These are phyloP conservation scores for Prosopocoilus inquinatus DNA, from an alignment of 2,888 invertebrate species.

Conservation along the genomic window DNA sequence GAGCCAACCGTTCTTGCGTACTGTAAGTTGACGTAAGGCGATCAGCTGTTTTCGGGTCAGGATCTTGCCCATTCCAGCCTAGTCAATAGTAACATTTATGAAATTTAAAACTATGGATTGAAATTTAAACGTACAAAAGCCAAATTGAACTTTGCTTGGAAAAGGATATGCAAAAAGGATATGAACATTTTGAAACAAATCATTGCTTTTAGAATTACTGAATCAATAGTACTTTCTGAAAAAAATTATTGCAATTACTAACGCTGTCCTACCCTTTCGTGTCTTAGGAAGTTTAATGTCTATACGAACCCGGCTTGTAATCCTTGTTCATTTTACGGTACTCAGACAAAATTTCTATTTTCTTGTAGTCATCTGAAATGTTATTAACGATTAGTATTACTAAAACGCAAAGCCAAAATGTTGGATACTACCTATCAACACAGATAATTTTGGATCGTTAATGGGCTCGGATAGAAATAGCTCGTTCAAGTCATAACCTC, in stretches of 20 bases:
- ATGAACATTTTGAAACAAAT: constrained; percentile 22
- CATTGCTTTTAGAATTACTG: constrained; percentile 16
- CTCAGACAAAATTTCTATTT: constrained; percentile 43
- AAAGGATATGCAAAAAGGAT: constrained; percentile 42
- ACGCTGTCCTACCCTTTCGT: neutral
- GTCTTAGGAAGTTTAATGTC: neutral
- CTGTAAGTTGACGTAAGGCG: constrained; percentile 51
- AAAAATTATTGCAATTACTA: constrained; percentile 31
- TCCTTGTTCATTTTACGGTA: constrained; percentile 33
- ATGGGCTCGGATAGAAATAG: constrained; percentile 50
- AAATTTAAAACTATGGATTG: constrained; percentile 4
- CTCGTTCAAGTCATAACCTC: constrained; percentile 51
- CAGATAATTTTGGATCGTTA: constrained; percentile 36
- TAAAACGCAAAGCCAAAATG: neutral
- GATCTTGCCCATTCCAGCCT: constrained; percentile 48
- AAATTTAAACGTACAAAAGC: constrained; percentile 1
- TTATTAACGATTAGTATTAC: constrained; percentile 14
- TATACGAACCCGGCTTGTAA: constrained; percentile 44
- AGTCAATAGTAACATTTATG: constrained; percentile 20
- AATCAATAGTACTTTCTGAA: constrained; percentile 34
- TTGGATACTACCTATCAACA: constrained; percentile 44
- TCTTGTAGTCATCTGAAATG: constrained; percentile 50
- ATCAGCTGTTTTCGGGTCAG: constrained; percentile 47
- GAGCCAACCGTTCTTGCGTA: constrained; percentile 56
- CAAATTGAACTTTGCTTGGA: constrained; percentile 9